These are phyloP conservation scores for Ennomos fuscantarius DNA, from an alignment of 2,888 invertebrate genomes.

Conservation along the genomic window DNA sequence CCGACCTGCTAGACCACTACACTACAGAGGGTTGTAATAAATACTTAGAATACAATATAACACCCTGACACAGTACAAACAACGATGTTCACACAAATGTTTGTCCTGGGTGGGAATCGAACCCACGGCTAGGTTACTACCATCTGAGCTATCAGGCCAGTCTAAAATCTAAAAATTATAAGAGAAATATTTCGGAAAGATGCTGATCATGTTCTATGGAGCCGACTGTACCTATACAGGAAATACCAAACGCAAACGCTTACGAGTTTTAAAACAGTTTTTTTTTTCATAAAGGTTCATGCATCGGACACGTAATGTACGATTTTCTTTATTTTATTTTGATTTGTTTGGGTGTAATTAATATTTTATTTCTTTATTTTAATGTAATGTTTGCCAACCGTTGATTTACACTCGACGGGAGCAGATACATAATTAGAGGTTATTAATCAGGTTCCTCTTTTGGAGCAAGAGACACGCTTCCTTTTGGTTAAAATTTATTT, in stretches of 20 bases:
- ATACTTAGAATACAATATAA: no score
- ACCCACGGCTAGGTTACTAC: no score
- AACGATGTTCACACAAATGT: no score
- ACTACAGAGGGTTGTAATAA: no score
- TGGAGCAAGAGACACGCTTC: background rate
- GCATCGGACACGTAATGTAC: conserved; percentile 6
- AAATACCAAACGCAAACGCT: conserved; percentile 6
- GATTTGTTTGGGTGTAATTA: conserved; percentile 14
- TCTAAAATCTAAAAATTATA: no score
- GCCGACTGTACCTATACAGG: conserved; percentile 1
- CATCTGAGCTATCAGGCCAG: no score
- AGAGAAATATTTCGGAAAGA: no score
- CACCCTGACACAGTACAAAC: no score
- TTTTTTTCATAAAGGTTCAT: conserved; percentile 6
- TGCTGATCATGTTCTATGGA: no score
- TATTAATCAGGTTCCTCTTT: conserved; percentile 4
- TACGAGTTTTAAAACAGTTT: conserved; percentile 3
- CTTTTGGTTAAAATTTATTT: background rate
- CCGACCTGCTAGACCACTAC: no score
- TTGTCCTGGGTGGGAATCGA: no score
- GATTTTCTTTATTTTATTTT: conserved; percentile 4
- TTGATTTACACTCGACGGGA: conserved; percentile 14
- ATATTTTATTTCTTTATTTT: conserved; percentile 3
- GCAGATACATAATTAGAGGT: conserved; percentile 12
- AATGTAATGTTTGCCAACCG: conserved; percentile 9